Conservation (phyloP, 2,888 invertebrate species). For the Hyalella azteca region DNA sequence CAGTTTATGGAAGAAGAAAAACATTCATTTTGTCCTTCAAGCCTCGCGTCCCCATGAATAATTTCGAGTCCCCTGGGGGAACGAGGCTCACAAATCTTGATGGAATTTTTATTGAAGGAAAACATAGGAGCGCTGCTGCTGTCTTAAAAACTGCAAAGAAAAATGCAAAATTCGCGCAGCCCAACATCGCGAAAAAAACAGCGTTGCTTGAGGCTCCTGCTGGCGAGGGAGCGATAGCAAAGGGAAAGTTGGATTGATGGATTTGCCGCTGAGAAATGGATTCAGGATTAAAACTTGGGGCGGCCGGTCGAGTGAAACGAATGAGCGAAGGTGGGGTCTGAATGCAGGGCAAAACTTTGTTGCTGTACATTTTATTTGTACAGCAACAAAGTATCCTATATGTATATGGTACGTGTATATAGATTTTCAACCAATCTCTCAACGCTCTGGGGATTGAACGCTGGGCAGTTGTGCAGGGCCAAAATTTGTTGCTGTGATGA, state of each 20-base stretch:
- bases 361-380: too few species aligned
- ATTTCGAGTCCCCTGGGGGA: background rate
- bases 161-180: too few species aligned
- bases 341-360: too few species aligned
- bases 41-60: constrained; percentile 30
- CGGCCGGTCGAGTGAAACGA: too few species aligned
- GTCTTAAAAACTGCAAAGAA: constrained; percentile 1
- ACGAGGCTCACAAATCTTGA: constrained; percentile 17
- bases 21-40: constrained; percentile 25
- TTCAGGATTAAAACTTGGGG: constrained; percentile 13
- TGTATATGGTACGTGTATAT: too few species aligned
- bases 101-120: constrained; percentile 30
- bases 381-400: too few species aligned
- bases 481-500: too few species aligned
- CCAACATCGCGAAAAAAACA: background rate
- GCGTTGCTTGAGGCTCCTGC: background rate
- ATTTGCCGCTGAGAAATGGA: constrained; percentile 23
- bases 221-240: constrained; percentile 17
- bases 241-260: constrained; percentile 5
- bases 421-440: too few species aligned
- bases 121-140: too few species aligned
- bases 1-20: background rate
- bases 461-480: too few species aligned
- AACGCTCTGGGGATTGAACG: too few species aligned
- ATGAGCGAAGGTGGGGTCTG: too few species aligned